phyloP scores from a whole-genome alignment of 2,888 invertebrate genomes.

The Sussaba pulchella region DNA sequence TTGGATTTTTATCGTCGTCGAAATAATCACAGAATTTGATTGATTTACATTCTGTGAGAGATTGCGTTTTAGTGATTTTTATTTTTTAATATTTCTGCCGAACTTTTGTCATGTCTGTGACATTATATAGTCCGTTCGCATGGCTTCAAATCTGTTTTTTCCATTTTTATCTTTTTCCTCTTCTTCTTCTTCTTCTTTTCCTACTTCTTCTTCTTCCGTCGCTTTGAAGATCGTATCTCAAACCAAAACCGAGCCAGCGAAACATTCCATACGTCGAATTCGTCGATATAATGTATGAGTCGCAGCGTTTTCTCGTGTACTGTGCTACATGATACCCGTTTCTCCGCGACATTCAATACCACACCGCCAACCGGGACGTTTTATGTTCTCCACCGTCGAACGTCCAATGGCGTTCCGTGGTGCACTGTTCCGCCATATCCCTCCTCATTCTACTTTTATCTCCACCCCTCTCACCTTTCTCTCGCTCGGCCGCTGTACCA shows the following conservation, averaged over 20 bases:
- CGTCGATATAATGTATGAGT: constrained; percentile 31
- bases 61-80: neutral
- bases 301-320: constrained; percentile 9
- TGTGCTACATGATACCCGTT: constrained; percentile 17
- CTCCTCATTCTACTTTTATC: constrained; percentile 15
- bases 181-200: neutral
- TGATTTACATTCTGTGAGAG: no score
- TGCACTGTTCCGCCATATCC: constrained; percentile 26
- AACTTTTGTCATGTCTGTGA: neutral
- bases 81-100: neutral
- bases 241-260: neutral
- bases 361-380: constrained; percentile 42
- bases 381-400: constrained; percentile 44
- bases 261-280: constrained; percentile 47
- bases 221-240: constrained; percentile 13
- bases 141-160: neutral
- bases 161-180: neutral
- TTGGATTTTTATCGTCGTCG: no score
- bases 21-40: no score
- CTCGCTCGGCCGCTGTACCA: neutral
- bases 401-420: constrained; percentile 34
- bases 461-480: constrained; percentile 9
- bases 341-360: constrained; percentile 24
- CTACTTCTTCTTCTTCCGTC: neutral
- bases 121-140: neutral